Evolutionary conservation across 2,888 invertebrate genomes (phyloP).

Genomic region (Beris morrisii): DNA sequence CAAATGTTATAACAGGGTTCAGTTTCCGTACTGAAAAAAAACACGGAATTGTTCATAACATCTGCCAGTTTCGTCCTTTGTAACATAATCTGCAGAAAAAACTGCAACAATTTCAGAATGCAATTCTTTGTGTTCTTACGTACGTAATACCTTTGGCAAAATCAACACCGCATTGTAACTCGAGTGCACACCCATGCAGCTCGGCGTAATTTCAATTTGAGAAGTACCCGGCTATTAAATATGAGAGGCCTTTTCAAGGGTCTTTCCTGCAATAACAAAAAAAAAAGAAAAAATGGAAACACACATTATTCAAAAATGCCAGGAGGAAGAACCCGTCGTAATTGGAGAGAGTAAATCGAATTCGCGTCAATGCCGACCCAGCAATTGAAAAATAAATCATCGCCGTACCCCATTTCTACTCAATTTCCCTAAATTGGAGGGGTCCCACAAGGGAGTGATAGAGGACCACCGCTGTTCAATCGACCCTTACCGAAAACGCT

Average conservation of each 20-base stretch:
- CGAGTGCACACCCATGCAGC: slow-evolving; percentile 1
- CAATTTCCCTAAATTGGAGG: slow-evolving; percentile 11
- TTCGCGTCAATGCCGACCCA: slow-evolving; percentile 3
- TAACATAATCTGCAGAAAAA: slow-evolving; percentile 8
- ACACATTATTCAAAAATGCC: too few relatives aligned
- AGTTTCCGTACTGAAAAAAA: slow-evolving; percentile 23
- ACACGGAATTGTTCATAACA: slow-evolving; percentile 14
- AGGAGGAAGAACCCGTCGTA: too few relatives aligned
- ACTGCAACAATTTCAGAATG: slow-evolving; percentile 22
- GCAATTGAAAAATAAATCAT: slow-evolving; percentile 31
- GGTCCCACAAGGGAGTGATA: slow-evolving; percentile 27
- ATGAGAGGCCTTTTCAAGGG: slow-evolving; percentile 16
- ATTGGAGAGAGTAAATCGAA: slow-evolving; percentile 16
- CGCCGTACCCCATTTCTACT: slow-evolving; percentile 13
- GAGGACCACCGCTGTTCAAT: slow-evolving; percentile 20
- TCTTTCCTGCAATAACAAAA: too few relatives aligned
- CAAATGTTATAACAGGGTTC: slow-evolving; percentile 1
- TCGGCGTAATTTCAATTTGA: slow-evolving; percentile 5
- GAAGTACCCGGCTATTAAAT: slow-evolving; percentile 22
- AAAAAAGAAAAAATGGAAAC: too few relatives aligned
- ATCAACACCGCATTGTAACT: slow-evolving; percentile 26
- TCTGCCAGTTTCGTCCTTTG: slow-evolving; percentile 19
- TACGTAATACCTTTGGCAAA: slow-evolving; percentile 1
- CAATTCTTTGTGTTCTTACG: neutral
- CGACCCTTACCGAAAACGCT: slow-evolving; percentile 18